Evolutionary conservation across 2,888 invertebrate genomes (phyloP).

Genomic region (Athalia circularis): DNA sequence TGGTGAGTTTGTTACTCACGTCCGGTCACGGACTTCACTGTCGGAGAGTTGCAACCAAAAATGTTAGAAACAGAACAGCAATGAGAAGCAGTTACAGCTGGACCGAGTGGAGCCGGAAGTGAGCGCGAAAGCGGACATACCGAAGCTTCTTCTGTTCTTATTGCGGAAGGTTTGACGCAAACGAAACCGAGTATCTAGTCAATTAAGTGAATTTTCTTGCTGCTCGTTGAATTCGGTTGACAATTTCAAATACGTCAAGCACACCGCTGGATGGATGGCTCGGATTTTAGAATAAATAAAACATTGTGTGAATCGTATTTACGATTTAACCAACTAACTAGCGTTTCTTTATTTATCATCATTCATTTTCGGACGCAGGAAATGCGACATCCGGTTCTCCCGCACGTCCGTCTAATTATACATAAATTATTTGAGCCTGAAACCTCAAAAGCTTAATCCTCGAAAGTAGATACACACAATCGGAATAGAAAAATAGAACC

Average conservation of each 20-base stretch:
- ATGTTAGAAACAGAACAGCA: too few relatives aligned
- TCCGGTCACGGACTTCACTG: conserved; percentile 8
- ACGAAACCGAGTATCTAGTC: neutral
- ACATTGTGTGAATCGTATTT: neutral
- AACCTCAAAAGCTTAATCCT: neutral
- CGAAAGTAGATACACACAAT: too few relatives aligned
- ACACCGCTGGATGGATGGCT: too few relatives aligned
- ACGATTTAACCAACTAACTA: neutral
- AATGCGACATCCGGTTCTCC: conserved; percentile 19
- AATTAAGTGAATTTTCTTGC: neutral
- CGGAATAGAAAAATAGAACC: too few relatives aligned
- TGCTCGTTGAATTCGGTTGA: neutral
- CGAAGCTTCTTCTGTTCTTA: conserved; percentile 3
- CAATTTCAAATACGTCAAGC: neutral
- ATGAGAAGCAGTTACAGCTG: too few relatives aligned
- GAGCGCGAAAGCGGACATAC: conserved; percentile 32
- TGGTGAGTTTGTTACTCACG: conserved; percentile 25
- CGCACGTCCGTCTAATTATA: neutral
- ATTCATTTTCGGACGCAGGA: conserved; percentile 11
- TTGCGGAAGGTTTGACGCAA: conserved; percentile 10
- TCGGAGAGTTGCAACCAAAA: neutral
- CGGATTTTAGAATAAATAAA: neutral
- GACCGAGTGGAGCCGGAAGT: neutral
- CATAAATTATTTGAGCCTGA: neutral
- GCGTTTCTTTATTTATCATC: conserved; percentile 25